A percentile compares a stretch with the other conserved stretches of the same genome.
Evolutionary conservation across 2,888 invertebrate species (phyloP).

Genomic region (Limnephilus rhombicus): DNA sequence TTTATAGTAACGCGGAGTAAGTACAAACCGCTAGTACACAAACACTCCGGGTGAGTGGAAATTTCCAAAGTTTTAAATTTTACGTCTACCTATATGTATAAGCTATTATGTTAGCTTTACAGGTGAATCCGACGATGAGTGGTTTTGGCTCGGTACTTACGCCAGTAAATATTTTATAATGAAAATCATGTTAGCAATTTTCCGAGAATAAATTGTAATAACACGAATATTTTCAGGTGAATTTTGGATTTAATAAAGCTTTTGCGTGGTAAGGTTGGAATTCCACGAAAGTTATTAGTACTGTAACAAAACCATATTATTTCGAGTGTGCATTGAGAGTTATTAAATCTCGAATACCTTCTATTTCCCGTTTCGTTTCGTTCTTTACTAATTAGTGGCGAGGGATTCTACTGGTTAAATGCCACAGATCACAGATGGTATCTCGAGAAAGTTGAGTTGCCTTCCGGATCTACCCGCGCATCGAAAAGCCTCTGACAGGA

Average conservation of each 20-base stretch:
- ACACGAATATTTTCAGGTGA: neutral
- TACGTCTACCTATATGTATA: neutral
- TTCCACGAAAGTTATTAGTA: neutral
- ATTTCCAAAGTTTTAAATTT: neutral
- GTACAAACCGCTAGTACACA: no score
- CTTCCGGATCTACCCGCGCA: no score
- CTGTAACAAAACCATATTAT: no score
- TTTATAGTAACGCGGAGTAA: neutral
- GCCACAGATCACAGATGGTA: no score
- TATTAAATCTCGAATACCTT: no score
- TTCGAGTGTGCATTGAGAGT: no score
- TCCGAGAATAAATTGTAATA: neutral
- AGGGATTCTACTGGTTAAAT: no score
- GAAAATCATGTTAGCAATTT: neutral
- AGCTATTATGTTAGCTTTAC: neutral
- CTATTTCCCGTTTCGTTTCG: no score
- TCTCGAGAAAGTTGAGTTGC: no score
- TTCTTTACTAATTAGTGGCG: no score
- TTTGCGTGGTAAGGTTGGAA: neutral
- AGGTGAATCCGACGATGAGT: neutral
- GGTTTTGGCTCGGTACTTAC: neutral
- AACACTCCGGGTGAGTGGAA: neutral
- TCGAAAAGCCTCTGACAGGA: no score
- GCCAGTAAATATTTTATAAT: neutral
- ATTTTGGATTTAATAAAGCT: neutral